Evolutionary conservation across 2,113 vertebrate species (phyloP).

Genomic region (Semicossyphus pulcher): DNA sequence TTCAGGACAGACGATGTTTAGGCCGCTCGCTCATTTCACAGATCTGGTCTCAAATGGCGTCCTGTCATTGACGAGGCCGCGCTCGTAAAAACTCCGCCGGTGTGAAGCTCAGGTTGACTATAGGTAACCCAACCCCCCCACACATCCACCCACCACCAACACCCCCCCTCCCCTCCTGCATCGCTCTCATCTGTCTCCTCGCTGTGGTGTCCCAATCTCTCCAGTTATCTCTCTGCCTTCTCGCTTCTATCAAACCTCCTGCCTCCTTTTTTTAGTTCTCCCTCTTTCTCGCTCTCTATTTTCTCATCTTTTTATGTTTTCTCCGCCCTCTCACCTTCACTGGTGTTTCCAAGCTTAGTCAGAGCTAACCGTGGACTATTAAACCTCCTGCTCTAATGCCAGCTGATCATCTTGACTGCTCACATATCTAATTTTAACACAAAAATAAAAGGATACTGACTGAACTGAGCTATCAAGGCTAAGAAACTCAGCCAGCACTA

Average conservation of each 20-base stretch:
- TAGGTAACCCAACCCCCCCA: slow-evolving; percentile 75
- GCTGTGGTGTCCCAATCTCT: slow-evolving; percentile 56
- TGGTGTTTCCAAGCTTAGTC: slow-evolving; percentile 42
- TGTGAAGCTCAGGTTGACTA: slow-evolving; percentile 75
- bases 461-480: slow-evolving; percentile 24
- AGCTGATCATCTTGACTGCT: slow-evolving; percentile 37
- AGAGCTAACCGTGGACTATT: slow-evolving; percentile 22
- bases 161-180: slow-evolving; percentile 36
- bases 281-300: slow-evolving; percentile 32
- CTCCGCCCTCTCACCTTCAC: slow-evolving; percentile 37
- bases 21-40: slow-evolving; percentile 74
- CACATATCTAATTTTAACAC: slow-evolving; percentile 25
- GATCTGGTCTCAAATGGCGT: slow-evolving; percentile 73
- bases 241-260: background rate
- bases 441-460: slow-evolving; percentile 1
- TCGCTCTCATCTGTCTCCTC: slow-evolving; percentile 50
- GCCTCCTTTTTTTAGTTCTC: slow-evolving; percentile 36
- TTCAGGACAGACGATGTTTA: slow-evolving; percentile 82
- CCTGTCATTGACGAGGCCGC: slow-evolving; percentile 68
- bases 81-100: slow-evolving; percentile 70
- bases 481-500: slow-evolving; percentile 34
- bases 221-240: slow-evolving; percentile 12
- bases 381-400: slow-evolving; percentile 19
- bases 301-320: slow-evolving; percentile 38
- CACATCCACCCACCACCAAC: background rate